These are phyloP conservation scores for Protodeltote pygarga DNA, from an alignment of 2,888 invertebrate genomes.

Conservation along the genomic window DNA sequence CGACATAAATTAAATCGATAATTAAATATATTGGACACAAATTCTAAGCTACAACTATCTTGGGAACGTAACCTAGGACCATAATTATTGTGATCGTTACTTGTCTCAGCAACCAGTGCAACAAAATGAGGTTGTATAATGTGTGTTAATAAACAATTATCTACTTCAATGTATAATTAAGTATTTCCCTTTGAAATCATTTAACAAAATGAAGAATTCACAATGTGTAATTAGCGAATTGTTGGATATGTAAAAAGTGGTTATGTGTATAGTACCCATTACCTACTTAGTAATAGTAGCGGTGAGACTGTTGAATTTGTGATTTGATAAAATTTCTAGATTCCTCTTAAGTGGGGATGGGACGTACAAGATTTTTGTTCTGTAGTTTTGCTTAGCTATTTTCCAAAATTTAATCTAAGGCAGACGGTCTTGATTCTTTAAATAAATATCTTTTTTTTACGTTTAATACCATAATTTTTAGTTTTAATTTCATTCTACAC, in stretches of 20 bases:
- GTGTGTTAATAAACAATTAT: too few relatives aligned
- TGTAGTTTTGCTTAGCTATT: too few relatives aligned
- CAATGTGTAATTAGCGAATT: slow-evolving; percentile 27
- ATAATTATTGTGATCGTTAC: not conserved
- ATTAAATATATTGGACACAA: too few relatives aligned
- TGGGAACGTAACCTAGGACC: too few relatives aligned
- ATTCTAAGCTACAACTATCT: too few relatives aligned
- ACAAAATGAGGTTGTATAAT: too few relatives aligned
- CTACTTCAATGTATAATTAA: not conserved
- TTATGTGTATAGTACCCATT: slow-evolving; percentile 16
- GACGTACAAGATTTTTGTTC: not conserved
- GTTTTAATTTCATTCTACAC: too few relatives aligned
- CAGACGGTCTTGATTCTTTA: too few relatives aligned
- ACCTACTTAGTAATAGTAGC: slow-evolving; percentile 7
- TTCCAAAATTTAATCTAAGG: too few relatives aligned
- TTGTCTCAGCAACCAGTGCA: not conserved
- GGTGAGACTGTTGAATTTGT: not conserved
- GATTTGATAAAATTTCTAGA: not conserved
- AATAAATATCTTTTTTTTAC: too few relatives aligned
- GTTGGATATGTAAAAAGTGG: slow-evolving; percentile 24
- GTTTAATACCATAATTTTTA: too few relatives aligned
- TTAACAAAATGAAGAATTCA: slow-evolving; percentile 24
- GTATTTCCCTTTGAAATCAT: slow-evolving; percentile 11
- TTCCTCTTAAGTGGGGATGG: not conserved
- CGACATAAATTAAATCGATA: too few relatives aligned